Conservation (phyloP, 2,797 vertebrate species). For the Girardinus metallicus region DNA sequence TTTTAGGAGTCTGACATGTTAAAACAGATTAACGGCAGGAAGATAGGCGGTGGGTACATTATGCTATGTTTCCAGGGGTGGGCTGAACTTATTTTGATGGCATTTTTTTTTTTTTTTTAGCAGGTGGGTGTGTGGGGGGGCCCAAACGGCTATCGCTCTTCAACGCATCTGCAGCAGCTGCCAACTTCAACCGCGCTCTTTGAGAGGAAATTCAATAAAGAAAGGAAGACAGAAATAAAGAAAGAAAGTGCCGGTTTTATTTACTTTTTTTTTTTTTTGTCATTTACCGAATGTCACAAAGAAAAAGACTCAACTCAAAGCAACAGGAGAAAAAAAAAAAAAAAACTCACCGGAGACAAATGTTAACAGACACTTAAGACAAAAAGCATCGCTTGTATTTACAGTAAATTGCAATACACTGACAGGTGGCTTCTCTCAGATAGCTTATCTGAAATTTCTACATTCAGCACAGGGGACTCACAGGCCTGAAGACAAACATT, state of each 20-base stretch:
- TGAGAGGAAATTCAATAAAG: conserved; percentile 42
- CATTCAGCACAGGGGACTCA: neutral
- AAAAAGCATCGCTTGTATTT: conserved; percentile 38
- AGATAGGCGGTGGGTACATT: neutral
- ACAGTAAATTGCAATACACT: neutral
- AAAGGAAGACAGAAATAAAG: neutral
- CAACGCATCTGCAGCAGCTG: conserved; percentile 11
- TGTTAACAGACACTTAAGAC: neutral
- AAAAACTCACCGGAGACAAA: neutral
- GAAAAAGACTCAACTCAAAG: conserved; percentile 3
- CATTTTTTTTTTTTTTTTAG: neutral
- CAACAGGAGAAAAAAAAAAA: neutral
- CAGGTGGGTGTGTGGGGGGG: neutral
- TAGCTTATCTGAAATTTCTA: conserved; percentile 45
- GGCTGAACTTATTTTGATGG: conserved; percentile 1
- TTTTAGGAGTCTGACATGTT: neutral
- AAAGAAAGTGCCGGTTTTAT: conserved; percentile 29
- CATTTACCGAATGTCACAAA: neutral
- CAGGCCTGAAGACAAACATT: neutral
- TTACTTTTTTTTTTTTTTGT: neutral
- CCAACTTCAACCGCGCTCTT: conserved; percentile 30
- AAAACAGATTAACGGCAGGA: neutral
- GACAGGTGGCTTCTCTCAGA: neutral
- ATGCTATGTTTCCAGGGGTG: neutral
- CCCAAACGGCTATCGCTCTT: conserved; percentile 38